These are phyloP conservation scores for Huso huso DNA, from an alignment of 2,797 vertebrate species.

Conservation along the genomic window DNA sequence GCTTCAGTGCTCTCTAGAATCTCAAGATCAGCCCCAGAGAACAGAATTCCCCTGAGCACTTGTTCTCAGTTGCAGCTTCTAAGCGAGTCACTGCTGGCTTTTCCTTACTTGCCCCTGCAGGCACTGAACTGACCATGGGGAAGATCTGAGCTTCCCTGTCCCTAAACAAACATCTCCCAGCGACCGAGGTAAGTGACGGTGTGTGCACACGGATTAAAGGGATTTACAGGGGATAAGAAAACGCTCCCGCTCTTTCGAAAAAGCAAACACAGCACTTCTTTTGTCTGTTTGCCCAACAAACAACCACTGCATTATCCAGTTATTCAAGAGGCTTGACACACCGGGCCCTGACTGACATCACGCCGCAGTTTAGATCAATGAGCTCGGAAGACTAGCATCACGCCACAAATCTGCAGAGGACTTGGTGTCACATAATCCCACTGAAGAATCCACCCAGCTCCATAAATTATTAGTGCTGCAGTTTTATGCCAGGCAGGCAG, in stretches of 20 bases:
- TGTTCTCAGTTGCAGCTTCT: no score
- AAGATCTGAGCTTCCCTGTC: not conserved
- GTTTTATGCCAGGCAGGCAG: not conserved
- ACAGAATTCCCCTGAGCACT: no score
- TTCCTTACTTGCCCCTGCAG: no score
- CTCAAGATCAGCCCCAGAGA: no score
- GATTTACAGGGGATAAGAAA: not conserved
- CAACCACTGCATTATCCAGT: constrained; percentile 3
- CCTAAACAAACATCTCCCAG: not conserved
- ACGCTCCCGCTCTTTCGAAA: not conserved
- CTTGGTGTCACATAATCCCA: not conserved
- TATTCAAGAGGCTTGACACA: not conserved
- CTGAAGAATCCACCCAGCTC: not conserved
- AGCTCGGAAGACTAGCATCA: not conserved
- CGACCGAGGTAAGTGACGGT: not conserved
- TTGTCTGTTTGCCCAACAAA: constrained; percentile 5
- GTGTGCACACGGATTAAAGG: constrained; percentile 4
- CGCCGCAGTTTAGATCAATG: not conserved
- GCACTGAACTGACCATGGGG: no score
- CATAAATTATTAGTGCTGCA: not conserved
- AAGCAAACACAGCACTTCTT: not conserved
- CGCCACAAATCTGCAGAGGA: not conserved
- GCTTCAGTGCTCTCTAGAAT: no score
- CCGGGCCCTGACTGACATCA: not conserved
- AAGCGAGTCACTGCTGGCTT: no score